phyloP scores from a whole-genome alignment of 2,888 invertebrate species.

The Athripsodes cinereus region DNA sequence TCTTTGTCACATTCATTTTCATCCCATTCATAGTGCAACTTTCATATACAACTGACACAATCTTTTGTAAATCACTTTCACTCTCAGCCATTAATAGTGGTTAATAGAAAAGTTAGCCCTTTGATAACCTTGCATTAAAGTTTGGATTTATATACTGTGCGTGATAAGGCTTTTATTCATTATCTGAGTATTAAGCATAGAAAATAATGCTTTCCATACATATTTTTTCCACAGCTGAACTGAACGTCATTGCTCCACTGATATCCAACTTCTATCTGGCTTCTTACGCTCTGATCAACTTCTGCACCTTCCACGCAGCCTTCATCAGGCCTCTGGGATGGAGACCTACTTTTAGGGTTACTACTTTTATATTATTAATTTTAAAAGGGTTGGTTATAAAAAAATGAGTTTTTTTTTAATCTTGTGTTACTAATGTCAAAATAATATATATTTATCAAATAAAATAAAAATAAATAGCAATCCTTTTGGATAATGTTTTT shows the following conservation, averaged over 20 bases:
- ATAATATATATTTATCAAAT: too few relatives aligned
- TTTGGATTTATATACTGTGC: too few relatives aligned
- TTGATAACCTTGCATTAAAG: too few relatives aligned
- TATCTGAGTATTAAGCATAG: background rate
- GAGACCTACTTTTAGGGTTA: slow-evolving; percentile 82
- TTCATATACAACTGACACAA: too few relatives aligned
- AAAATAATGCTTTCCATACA: background rate
- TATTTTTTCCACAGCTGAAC: slow-evolving; percentile 56
- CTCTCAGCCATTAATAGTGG: too few relatives aligned
- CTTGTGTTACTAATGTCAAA: too few relatives aligned
- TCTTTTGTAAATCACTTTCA: too few relatives aligned
- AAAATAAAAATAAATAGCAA: too few relatives aligned
- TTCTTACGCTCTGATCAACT: slow-evolving; percentile 90
- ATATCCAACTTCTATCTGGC: slow-evolving; percentile 95
- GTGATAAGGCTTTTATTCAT: background rate
- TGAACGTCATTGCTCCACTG: slow-evolving; percentile 85
- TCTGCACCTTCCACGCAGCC: slow-evolving; percentile 92
- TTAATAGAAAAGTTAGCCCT: too few relatives aligned
- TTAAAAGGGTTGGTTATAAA: background rate
- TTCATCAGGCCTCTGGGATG: slow-evolving; percentile 83
- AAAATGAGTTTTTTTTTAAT: slow-evolving; percentile 7
- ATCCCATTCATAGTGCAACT: too few relatives aligned
- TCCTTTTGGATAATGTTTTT: too few relatives aligned
- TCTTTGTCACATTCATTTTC: too few relatives aligned
- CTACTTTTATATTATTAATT: background rate